Percentiles rank a stretch among this genome's conserved stretches.
These are phyloP conservation scores for Agrotis segetum DNA, from an alignment of 2,888 invertebrate genomes.

Conservation along the genomic window DNA sequence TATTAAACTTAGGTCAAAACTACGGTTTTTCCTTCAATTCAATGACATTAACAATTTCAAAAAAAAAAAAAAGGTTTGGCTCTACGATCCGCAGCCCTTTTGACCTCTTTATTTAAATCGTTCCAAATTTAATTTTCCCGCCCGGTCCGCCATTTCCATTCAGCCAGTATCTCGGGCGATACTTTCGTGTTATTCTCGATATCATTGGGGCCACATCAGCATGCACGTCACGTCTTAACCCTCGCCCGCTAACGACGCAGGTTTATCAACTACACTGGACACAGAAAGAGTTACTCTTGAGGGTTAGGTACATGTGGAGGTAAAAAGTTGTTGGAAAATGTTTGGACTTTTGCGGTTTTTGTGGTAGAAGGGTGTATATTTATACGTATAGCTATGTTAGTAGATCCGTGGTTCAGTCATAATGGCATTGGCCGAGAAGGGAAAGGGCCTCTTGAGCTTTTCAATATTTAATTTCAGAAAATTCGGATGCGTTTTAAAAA, in stretches of 20 bases:
- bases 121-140: constrained; percentile 49
- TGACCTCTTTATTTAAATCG: constrained; percentile 35
- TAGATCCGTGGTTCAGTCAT: neutral
- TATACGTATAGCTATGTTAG: neutral
- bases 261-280: constrained; percentile 67
- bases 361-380: neutral
- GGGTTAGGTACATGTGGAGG: constrained; percentile 34
- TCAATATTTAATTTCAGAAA: too few relatives aligned
- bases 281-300: constrained; percentile 56
- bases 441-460: too few relatives aligned
- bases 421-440: neutral
- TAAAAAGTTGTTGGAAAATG: constrained; percentile 32
- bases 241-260: constrained; percentile 67
- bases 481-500: too few relatives aligned
- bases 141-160: constrained; percentile 50
- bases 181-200: constrained; percentile 62
- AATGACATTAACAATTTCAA: neutral
- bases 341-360: constrained; percentile 3
- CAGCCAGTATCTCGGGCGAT: constrained; percentile 49
- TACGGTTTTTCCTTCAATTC: neutral
- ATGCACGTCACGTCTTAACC: constrained; percentile 70
- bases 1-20: neutral
- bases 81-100: constrained; percentile 5
- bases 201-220: constrained; percentile 56
- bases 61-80: neutral